Evolutionary conservation across 2,888 invertebrate species (phyloP).

Genomic region (Tridacna crocea): DNA sequence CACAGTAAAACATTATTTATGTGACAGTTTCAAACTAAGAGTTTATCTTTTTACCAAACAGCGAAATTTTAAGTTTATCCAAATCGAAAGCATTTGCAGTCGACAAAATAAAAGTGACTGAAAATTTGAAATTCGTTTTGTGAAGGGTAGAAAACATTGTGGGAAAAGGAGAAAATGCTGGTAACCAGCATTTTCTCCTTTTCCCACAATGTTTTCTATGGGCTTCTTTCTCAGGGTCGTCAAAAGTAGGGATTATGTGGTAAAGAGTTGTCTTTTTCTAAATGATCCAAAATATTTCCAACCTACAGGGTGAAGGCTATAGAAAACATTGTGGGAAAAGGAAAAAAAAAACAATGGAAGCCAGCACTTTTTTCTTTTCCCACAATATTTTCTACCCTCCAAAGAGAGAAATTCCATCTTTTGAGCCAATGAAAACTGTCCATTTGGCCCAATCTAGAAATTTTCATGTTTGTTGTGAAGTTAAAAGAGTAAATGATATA

Average conservation of each 20-base stretch:
- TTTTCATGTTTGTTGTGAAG: too few relatives aligned
- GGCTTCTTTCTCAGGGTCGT: background rate
- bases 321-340: slow-evolving; percentile 1
- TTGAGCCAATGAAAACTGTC: too few relatives aligned
- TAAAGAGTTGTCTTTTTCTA: too few relatives aligned
- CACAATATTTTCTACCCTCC: too few relatives aligned
- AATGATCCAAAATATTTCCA: too few relatives aligned
- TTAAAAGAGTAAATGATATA: too few relatives aligned
- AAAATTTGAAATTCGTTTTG: background rate
- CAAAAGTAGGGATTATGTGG: too few relatives aligned
- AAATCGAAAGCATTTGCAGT: background rate
- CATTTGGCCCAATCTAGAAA: too few relatives aligned
- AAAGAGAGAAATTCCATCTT: too few relatives aligned
- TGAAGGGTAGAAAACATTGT: background rate
- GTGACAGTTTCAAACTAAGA: too few relatives aligned
- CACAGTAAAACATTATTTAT: too few relatives aligned
- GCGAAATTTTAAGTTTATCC: background rate
- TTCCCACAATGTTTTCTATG: background rate
- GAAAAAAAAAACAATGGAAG: background rate
- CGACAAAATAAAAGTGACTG: background rate
- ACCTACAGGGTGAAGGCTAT: background rate
- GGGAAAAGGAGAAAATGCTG: slow-evolving; percentile 1
- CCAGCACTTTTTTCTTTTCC: too few relatives aligned
- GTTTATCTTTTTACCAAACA: background rate
- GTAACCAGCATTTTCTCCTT: background rate